Evolutionary conservation across 2,113 vertebrate species (phyloP), one percentile per base, ranked within the genome.

Genomic region (Carollia perspicillata): DNA sequence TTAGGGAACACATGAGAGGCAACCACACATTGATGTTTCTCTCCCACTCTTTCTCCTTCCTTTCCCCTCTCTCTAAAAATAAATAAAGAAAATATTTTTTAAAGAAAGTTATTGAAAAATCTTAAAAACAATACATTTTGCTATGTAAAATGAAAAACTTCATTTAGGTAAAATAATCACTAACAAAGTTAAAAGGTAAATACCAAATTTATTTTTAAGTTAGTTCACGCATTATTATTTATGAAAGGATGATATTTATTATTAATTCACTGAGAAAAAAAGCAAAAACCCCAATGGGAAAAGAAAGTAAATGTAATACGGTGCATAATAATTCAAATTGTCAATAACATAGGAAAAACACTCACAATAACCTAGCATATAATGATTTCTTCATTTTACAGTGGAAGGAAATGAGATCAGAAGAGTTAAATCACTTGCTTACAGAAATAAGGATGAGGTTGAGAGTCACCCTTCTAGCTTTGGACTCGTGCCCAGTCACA

Each of bases 281-380:
- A 63, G 23, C 10, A 40, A 90, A 80, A 95, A 51, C 11, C 2
- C 14, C 35, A 78, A 30, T 49, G 23, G n/a, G 8, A 95, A 78
- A 93, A 93, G 75, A 63, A 87, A 83, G 37, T 55, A 90, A 84
- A 49, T 28, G 18, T 74, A 81, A 95, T 81, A 68, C 23, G 65
- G 22, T 60, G 23, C 1, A 33, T 12, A 69, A 53, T 93, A 68
- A 90, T 63, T 90, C 33, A 81, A 60, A 40, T 86, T 18, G 84
- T 78, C 49, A 75, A 51, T 42, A 83, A 80, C 40, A 80, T n/a
- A 49, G 37, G 9, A 58, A 28, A 85, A 81, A 68, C 6, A 49
- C 68, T 84, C 71, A 60, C 11, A 69, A 80, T 63, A 86, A 60
- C 2, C 86, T 47, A 81, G 11, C 42, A 47, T 55, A 47, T 55